These are phyloP conservation scores for Drosophila persimilis DNA, from an alignment of 1,140 invertebrate genomes.

Conservation along the genomic window DNA sequence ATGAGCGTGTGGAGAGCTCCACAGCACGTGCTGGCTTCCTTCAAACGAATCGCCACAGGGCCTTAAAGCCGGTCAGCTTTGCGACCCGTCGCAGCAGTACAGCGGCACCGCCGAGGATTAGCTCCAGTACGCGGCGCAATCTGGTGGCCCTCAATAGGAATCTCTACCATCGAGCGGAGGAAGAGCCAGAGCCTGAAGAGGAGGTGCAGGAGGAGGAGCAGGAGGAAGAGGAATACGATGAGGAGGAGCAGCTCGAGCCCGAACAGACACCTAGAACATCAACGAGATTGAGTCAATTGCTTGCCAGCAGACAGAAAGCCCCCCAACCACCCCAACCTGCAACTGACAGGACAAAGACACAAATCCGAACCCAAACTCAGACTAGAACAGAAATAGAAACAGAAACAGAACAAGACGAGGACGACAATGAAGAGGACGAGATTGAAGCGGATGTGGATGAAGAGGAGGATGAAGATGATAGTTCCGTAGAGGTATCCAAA, in stretches of 20 bases:
- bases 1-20: conserved; percentile 9
- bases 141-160: conserved; percentile 60
- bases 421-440: conserved; percentile 18
- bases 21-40: conserved; percentile 43
- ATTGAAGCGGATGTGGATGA: conserved; percentile 23
- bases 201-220: conserved; percentile 16
- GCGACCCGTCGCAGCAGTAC: conserved; percentile 38
- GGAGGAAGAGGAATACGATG: conserved; percentile 18
- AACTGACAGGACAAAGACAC: conserved; percentile 3
- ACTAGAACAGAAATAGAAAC: conserved; percentile 9
- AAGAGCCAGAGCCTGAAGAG: background rate
- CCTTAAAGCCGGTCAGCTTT: conserved; percentile 24
- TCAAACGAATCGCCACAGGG: conserved; percentile 62
- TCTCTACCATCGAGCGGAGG: conserved; percentile 45
- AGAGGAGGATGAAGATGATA: conserved; percentile 15
- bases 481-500: conserved; percentile 45
- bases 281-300: conserved; percentile 44
- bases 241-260: conserved; percentile 22
- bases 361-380: conserved; percentile 8
- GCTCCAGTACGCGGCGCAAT: conserved; percentile 53
- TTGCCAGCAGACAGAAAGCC: conserved; percentile 56
- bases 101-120: conserved; percentile 24
- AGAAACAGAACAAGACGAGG: conserved; percentile 15
- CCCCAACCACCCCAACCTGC: background rate
- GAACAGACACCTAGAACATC: conserved; percentile 7